phyloP scores from a whole-genome alignment of 2,888 invertebrate species.

The Caenorhabditis angaria region DNA sequence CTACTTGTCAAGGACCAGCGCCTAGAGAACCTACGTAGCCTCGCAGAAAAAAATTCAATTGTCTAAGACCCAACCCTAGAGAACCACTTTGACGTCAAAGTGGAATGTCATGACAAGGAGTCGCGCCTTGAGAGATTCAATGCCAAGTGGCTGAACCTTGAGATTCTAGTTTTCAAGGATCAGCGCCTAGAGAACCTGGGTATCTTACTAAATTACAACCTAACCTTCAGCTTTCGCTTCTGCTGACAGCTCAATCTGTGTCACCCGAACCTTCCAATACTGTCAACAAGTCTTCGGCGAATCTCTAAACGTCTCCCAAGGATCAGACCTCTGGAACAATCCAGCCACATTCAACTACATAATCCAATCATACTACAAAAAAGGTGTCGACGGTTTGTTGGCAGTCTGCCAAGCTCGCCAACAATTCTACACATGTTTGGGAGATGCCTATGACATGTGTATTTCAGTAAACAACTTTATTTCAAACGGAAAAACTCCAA shows the following conservation, averaged over 20 bases:
- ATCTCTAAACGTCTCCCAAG: slow-evolving; percentile 31
- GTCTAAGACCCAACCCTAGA: no score
- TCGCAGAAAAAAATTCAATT: no score
- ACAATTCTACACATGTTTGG: slow-evolving; percentile 42
- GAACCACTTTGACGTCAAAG: no score
- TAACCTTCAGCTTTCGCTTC: background rate
- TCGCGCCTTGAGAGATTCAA: no score
- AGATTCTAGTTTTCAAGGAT: no score
- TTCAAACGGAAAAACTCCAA: slow-evolving; percentile 23
- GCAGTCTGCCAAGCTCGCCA: slow-evolving; percentile 43
- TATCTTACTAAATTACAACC: background rate
- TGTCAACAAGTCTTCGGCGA: slow-evolving; percentile 40
- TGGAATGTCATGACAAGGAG: no score
- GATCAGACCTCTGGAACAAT: slow-evolving; percentile 35
- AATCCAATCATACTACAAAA: slow-evolving; percentile 12
- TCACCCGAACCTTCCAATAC: slow-evolving; percentile 18
- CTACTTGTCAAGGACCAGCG: no score
- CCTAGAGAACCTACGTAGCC: no score
- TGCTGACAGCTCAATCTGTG: slow-evolving; percentile 5
- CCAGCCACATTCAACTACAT: slow-evolving; percentile 25
- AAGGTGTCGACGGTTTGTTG: slow-evolving; percentile 38
- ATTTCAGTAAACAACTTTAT: slow-evolving; percentile 40
- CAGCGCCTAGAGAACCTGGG: no score
- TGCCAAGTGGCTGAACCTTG: no score
- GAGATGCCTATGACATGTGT: slow-evolving; percentile 42